Evolutionary conservation across 2,113 vertebrate genomes (phyloP).

Genomic region (Chaetops frenatus): DNA sequence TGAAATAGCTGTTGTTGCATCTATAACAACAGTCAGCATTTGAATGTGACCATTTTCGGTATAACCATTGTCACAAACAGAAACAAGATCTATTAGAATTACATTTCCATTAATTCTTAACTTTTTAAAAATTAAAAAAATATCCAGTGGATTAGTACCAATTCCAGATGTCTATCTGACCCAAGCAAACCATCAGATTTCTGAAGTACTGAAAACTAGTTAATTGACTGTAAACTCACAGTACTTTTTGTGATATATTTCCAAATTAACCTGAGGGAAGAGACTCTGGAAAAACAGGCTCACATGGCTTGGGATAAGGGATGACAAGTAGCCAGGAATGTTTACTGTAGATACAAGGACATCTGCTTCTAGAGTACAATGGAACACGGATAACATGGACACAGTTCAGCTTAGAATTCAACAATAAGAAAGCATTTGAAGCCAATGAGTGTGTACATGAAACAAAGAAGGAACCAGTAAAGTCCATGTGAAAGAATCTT

Average conservation of each 20-base stretch:
- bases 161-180: neutral
- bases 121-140: neutral
- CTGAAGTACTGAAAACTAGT: neutral
- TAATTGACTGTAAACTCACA: neutral
- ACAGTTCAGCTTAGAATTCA: neutral
- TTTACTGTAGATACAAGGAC: neutral
- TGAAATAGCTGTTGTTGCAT: neutral
- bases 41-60: neutral
- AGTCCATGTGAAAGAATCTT: neutral
- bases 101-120: neutral
- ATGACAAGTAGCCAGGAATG: neutral
- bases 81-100: neutral
- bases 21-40: neutral
- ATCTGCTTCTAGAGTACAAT: neutral
- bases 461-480: neutral
- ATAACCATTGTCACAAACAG: neutral
- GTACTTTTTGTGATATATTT: neutral
- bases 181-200: neutral
- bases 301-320: neutral
- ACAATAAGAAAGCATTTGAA: neutral
- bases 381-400: fast-evolving
- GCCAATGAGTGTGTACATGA: neutral
- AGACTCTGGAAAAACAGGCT: neutral
- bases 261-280: neutral
- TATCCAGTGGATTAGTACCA: neutral